Evolutionary conservation across 1,140 invertebrate genomes (phyloP), one percentile per base, ranked within the genome.

Genomic region (Drosophila bocki): DNA sequence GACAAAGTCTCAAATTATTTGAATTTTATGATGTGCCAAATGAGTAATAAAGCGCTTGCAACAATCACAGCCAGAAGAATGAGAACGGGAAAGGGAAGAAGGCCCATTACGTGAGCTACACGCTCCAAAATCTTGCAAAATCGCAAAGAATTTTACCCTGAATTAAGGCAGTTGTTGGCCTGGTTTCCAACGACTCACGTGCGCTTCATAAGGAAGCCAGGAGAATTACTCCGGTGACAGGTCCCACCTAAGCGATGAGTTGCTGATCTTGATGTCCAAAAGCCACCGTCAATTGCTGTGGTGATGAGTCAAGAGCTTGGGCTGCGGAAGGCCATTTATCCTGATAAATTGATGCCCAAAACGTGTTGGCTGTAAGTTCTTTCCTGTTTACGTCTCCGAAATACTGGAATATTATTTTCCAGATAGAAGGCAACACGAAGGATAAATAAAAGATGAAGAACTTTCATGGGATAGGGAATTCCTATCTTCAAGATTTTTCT

Each of bases 21-120:
- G 22, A 44, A 64, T 70, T 82, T 80, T 77, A 83, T 80, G 47
- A 63, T 80, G 80, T 77, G 71, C 22, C 50, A 75, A 63, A 51
- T 83, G 84, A 88, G 61, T 82, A 80, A 87, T 69, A 72, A 79
- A 35, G 32, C 50, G 65, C 42, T 59, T 44, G 26, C 50, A 50
- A 44, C 39, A 76, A 57, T 50, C 19, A 48, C 26, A 54, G 50
- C 26, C 57, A 35, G 32, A 63, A 47, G 68, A 72, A 54, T 33
- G 60, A 33, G 45, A 22, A 42, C 54, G 61, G 1, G 3, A 26
- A 22, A 17, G 64, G 39, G 17, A 64, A 39, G 51, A 53, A 42
- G 61, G 44, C 48, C 64, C 50, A 83, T 83, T 83, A 83, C 70
- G 61, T 75, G 80, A 63, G 65, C 70, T 83, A 83, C 80, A 83